phyloP scores from a whole-genome alignment of 2,797 vertebrate genomes.

The Apodemus agrarius region DNA sequence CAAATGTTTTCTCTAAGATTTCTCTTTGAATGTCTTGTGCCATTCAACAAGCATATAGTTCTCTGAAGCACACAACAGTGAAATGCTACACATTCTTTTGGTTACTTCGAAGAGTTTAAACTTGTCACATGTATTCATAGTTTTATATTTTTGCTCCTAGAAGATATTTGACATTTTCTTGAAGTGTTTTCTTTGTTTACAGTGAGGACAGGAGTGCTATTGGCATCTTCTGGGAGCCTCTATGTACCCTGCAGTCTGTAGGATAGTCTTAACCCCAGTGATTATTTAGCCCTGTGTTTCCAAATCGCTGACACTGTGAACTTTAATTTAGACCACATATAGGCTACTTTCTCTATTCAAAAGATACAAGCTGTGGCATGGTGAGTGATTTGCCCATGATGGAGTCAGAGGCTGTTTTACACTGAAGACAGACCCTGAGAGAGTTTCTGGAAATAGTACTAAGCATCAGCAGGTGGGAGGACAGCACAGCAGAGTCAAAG shows the following conservation, averaged over 20 bases:
- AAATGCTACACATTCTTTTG: not conserved
- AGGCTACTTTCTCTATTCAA: not conserved
- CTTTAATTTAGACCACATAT: not conserved
- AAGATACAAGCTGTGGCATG: not conserved
- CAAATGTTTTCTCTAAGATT: constrained; percentile 45
- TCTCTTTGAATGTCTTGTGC: not conserved
- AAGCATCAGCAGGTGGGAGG: not conserved
- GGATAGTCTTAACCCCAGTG: too few species aligned
- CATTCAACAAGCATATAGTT: not conserved
- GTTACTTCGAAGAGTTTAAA: not conserved
- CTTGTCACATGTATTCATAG: not conserved
- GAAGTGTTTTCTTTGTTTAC: not conserved
- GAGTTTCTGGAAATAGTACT: not conserved
- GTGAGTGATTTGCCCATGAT: not conserved
- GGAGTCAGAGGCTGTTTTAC: not conserved
- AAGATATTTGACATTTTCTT: not conserved
- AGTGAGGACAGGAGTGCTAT: not conserved
- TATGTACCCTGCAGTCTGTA: not conserved
- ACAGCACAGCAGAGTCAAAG: not conserved
- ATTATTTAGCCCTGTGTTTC: not conserved
- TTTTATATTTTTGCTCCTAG: not conserved
- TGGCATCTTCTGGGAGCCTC: not conserved
- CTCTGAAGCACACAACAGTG: not conserved
- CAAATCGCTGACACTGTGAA: not conserved
- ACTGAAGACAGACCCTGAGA: not conserved